Percentiles rank a stretch among this genome's conserved stretches.
Evolutionary conservation across 2,113 vertebrate species (phyloP).

Genomic region (Aleadryas rufinucha): DNA sequence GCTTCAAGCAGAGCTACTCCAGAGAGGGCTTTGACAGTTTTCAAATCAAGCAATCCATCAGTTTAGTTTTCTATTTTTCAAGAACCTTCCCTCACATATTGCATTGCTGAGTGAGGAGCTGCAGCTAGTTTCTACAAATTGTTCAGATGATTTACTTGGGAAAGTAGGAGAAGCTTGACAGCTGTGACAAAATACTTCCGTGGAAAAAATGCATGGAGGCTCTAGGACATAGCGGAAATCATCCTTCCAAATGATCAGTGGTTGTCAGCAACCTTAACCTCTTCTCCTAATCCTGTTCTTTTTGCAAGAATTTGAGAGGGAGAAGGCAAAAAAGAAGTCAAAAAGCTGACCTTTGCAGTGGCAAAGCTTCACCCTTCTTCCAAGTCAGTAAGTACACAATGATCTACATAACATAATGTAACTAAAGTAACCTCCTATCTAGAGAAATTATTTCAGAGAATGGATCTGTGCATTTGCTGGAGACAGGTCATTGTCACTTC

Average conservation of each 20-base stretch:
- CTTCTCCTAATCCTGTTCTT: background rate
- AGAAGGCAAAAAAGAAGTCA: background rate
- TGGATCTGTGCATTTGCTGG: background rate
- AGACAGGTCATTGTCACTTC: background rate
- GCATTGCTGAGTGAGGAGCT: background rate
- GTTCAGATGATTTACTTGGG: conserved; percentile 6
- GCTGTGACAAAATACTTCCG: conserved; percentile 46
- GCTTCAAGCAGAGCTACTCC: background rate
- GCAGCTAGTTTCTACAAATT: conserved; percentile 55
- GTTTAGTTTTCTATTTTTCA: conserved; percentile 50
- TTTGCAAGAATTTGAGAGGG: background rate
- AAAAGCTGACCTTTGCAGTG: background rate
- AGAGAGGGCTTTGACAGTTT: background rate
- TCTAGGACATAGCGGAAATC: background rate
- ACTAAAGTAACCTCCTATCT: background rate
- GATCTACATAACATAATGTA: background rate
- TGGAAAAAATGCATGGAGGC: conserved; percentile 16
- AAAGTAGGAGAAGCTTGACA: conserved; percentile 43
- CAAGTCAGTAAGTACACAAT: background rate
- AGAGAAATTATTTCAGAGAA: background rate
- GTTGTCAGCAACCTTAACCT: conserved; percentile 22
- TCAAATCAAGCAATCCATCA: conserved; percentile 32
- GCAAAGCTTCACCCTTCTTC: background rate
- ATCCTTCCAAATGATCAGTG: conserved; percentile 25
- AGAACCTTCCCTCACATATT: conserved; percentile 25